A percentile compares a stretch with the other conserved stretches of the same genome.
phyloP scores from a whole-genome alignment of 2,888 invertebrate species.

The Eupithecia tripunctaria region DNA sequence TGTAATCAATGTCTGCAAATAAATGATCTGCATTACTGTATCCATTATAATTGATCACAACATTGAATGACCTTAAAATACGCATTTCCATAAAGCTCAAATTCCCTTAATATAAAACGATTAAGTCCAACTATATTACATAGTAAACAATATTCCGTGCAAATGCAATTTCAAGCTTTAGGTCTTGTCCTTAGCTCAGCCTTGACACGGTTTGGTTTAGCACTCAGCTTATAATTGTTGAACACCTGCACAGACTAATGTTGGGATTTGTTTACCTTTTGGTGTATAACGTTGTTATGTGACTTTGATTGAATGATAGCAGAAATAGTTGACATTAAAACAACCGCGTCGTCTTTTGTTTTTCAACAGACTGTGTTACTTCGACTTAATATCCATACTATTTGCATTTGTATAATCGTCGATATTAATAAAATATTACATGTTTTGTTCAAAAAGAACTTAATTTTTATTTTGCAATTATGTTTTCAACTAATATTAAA shows the following conservation, averaged over 20 bases:
- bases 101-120: constrained; percentile 27
- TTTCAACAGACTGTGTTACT: background rate
- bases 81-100: constrained; percentile 17
- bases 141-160: constrained; percentile 42
- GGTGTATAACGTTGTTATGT: background rate
- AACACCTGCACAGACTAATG: constrained; percentile 43
- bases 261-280: constrained; percentile 36
- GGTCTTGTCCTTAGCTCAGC: constrained; percentile 44
- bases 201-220: constrained; percentile 43
- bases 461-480: too few relatives aligned
- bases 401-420: too few relatives aligned
- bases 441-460: too few relatives aligned
- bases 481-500: too few relatives aligned
- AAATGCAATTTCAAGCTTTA: constrained; percentile 44
- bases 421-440: too few relatives aligned
- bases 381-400: too few relatives aligned
- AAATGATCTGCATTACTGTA: constrained; percentile 1
- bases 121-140: constrained; percentile 37
- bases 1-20: background rate
- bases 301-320: constrained; percentile 7
- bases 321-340: background rate
- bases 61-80: constrained; percentile 9
- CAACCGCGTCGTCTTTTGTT: background rate
- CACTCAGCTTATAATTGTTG: constrained; percentile 41
- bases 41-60: background rate